These are phyloP conservation scores for Heliornis fulica DNA, from an alignment of 2,113 vertebrate genomes.

Conservation along the genomic window DNA sequence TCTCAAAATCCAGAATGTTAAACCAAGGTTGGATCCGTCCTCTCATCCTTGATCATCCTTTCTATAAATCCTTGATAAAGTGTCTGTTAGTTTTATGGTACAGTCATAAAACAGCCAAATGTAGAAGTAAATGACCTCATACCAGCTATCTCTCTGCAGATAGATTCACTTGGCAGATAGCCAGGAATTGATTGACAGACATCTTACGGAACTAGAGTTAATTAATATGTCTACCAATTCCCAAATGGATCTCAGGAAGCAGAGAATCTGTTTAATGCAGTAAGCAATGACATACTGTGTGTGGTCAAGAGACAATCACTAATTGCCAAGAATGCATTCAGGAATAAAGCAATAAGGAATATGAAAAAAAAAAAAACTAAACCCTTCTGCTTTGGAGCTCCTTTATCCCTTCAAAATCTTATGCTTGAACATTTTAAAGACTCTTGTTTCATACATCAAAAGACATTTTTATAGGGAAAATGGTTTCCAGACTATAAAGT, in stretches of 20 bases:
- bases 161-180: slow-evolving; percentile 68
- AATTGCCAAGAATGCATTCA: slow-evolving; percentile 47
- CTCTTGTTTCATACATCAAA: slow-evolving; percentile 26
- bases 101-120: slow-evolving; percentile 56
- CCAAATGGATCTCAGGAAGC: slow-evolving; percentile 70
- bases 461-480: neutral
- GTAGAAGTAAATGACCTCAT: slow-evolving; percentile 70
- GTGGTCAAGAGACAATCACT: slow-evolving; percentile 68
- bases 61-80: slow-evolving; percentile 58
- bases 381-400: neutral
- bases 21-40: slow-evolving; percentile 9
- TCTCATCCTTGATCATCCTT: slow-evolving; percentile 33
- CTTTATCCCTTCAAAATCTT: neutral
- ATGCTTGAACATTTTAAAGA: neutral
- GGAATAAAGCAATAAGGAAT: slow-evolving; percentile 38
- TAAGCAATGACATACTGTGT: slow-evolving; percentile 70
- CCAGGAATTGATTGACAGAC: slow-evolving; percentile 75
- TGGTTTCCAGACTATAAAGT: slow-evolving; percentile 5
- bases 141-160: slow-evolving; percentile 60
- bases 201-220: slow-evolving; percentile 74
- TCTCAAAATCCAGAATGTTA: slow-evolving; percentile 16
- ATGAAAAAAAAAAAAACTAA: neutral
- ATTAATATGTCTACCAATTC: slow-evolving; percentile 77
- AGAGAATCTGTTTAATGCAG: slow-evolving; percentile 74
- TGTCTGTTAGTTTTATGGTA: slow-evolving; percentile 44